Conservation (phyloP, 2,888 invertebrate species). For the Ennomos erosarius region DNA sequence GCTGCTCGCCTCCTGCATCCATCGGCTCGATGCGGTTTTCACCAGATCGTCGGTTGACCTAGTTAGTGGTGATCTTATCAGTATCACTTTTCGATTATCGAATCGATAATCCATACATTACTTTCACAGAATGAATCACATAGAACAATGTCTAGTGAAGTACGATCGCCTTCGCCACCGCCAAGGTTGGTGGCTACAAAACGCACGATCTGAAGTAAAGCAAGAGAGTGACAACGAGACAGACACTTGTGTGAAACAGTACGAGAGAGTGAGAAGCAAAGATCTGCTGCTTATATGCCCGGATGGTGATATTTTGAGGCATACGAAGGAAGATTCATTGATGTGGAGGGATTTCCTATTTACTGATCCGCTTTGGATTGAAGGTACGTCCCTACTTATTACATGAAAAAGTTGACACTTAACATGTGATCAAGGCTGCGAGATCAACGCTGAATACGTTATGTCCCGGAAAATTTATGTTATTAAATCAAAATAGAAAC, state of each 20-base stretch:
- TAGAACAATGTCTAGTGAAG: conserved; percentile 62
- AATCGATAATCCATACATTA: conserved; percentile 3
- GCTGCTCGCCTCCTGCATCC: too few species aligned
- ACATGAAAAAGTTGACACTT: too few species aligned
- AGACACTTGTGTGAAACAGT: conserved; percentile 24
- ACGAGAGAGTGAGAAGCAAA: conserved; percentile 64
- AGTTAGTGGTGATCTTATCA: too few species aligned
- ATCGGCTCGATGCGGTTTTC: too few species aligned
- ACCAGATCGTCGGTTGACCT: too few species aligned
- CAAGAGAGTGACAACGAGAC: conserved; percentile 45
- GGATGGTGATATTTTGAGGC: conserved; percentile 65
- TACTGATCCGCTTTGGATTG: conserved; percentile 70
- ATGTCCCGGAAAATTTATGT: too few species aligned
- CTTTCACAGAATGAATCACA: conserved; percentile 60
- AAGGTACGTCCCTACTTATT: conserved; percentile 51
- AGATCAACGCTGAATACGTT: too few species aligned
- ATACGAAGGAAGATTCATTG: conserved; percentile 65
- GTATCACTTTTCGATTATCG: too few species aligned
- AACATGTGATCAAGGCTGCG: too few species aligned
- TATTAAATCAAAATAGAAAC: too few species aligned
- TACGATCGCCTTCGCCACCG: conserved; percentile 71
- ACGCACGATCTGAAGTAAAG: conserved; percentile 42
- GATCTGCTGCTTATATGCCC: conserved; percentile 71
- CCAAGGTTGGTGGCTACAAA: conserved; percentile 66
- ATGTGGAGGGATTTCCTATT: conserved; percentile 75